Conservation (phyloP, 2,888 invertebrate genomes). For the Polia nebulosa region DNA sequence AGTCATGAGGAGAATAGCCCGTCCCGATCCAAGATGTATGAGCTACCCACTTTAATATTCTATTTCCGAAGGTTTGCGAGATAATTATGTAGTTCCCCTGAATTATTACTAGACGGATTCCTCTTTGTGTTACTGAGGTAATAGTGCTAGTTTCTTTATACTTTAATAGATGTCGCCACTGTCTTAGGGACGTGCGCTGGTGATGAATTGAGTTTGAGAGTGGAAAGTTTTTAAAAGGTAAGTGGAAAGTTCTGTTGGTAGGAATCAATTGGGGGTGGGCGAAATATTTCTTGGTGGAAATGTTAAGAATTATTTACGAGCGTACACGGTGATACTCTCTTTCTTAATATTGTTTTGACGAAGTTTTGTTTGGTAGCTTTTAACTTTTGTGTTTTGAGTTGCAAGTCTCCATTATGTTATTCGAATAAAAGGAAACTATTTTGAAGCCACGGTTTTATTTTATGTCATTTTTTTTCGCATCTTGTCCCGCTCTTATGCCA, state of each 20-base stretch:
- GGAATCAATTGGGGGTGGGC: conserved; percentile 41
- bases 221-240: conserved; percentile 49
- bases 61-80: conserved; percentile 80
- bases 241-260: conserved; percentile 53
- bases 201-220: conserved; percentile 58
- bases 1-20: conserved; percentile 68
- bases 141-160: conserved; percentile 55
- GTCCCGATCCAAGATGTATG: conserved; percentile 84
- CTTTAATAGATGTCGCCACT: conserved; percentile 60
- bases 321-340: conserved; percentile 7
- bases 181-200: conserved; percentile 40
- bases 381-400: background rate
- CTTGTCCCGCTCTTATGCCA: background rate
- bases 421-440: background rate
- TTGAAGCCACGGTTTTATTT: background rate
- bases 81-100: conserved; percentile 78
- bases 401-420: background rate
- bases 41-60: conserved; percentile 84
- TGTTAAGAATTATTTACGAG: conserved; percentile 41
- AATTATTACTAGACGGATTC: conserved; percentile 79
- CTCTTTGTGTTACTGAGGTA: conserved; percentile 68
- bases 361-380: background rate
- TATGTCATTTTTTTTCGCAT: background rate
- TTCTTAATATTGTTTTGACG: conserved; percentile 27
- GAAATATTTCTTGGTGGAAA: conserved; percentile 44